phyloP scores from a whole-genome alignment of 2,888 invertebrate species.

The Apodemia duryi region DNA sequence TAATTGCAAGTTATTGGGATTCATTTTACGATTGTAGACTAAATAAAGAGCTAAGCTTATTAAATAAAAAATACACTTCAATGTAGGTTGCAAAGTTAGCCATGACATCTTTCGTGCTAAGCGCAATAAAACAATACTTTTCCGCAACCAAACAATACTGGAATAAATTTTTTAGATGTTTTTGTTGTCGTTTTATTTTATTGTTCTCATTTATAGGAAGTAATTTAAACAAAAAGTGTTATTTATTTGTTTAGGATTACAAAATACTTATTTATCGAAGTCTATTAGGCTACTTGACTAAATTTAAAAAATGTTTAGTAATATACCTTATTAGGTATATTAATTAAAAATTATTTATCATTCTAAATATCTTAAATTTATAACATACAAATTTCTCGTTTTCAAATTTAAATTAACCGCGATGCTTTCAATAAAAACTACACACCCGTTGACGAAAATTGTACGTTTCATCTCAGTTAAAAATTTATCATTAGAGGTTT shows the following conservation, averaged over 20 bases:
- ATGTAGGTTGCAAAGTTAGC: conserved; percentile 8
- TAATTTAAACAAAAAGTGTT: background rate
- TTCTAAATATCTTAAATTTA: too few relatives aligned
- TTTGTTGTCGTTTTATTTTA: background rate
- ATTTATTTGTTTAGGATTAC: background rate
- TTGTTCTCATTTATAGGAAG: background rate
- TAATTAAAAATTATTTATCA: too few relatives aligned
- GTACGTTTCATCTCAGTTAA: too few relatives aligned
- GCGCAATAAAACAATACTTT: conserved; percentile 11
- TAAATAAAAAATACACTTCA: conserved; percentile 15
- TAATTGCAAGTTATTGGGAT: conserved; percentile 4
- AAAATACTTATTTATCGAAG: background rate
- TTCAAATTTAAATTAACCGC: too few relatives aligned
- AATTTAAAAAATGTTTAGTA: too few relatives aligned
- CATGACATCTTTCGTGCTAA: conserved; percentile 7
- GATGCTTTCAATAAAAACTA: too few relatives aligned
- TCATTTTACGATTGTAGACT: background rate
- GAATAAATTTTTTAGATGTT: background rate
- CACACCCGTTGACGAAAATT: too few relatives aligned
- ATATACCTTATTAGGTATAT: too few relatives aligned
- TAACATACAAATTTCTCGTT: too few relatives aligned
- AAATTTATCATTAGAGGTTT: too few relatives aligned
- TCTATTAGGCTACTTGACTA: too few relatives aligned
- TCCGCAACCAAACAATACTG: conserved; percentile 13
- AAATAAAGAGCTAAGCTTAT: conserved; percentile 1